Percentiles rank a stretch among this genome's conserved stretches.
phyloP scores from a whole-genome alignment of 2,113 vertebrate species.

The Cyphomyrus plagiostoma region DNA sequence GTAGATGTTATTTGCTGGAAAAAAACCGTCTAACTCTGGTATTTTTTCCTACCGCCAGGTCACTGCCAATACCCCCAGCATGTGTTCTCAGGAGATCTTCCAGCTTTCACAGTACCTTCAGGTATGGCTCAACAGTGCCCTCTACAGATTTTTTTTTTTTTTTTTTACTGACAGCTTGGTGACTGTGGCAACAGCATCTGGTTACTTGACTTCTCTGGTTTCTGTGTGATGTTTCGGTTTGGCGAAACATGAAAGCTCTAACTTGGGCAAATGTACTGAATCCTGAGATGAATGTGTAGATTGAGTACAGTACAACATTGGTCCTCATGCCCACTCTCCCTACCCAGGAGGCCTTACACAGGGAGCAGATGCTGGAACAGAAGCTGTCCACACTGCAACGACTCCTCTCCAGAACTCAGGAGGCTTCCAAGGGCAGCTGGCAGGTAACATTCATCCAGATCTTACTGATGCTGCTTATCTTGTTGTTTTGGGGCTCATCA shows the following conservation, averaged over 20 bases:
- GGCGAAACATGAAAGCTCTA: neutral
- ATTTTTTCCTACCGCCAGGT: constrained; percentile 60
- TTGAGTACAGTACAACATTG: neutral
- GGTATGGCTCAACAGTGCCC: constrained; percentile 62
- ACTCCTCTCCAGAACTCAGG: constrained; percentile 85
- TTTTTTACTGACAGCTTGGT: neutral
- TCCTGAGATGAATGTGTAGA: neutral
- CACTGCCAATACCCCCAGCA: constrained; percentile 96
- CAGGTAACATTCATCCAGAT: constrained; percentile 64
- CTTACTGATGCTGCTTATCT: neutral
- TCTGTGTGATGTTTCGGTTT: neutral
- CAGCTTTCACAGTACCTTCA: constrained; percentile 99
- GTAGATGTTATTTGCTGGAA: constrained; percentile 7
- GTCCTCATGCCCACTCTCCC: constrained; percentile 7
- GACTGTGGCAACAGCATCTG: neutral
- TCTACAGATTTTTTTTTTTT: constrained; percentile 37
- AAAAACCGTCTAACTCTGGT: neutral
- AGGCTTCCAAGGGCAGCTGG: constrained; percentile 98
- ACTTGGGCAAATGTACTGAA: neutral
- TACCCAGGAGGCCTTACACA: constrained; percentile 91
- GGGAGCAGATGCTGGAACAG: constrained; percentile 99
- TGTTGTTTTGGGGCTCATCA: neutral
- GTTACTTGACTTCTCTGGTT: neutral
- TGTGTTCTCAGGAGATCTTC: constrained; percentile 99
- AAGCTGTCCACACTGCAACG: constrained; percentile 95